These are phyloP conservation scores for Sigmodon hispidus DNA, from an alignment of 2,113 vertebrate genomes.

Conservation along the genomic window DNA sequence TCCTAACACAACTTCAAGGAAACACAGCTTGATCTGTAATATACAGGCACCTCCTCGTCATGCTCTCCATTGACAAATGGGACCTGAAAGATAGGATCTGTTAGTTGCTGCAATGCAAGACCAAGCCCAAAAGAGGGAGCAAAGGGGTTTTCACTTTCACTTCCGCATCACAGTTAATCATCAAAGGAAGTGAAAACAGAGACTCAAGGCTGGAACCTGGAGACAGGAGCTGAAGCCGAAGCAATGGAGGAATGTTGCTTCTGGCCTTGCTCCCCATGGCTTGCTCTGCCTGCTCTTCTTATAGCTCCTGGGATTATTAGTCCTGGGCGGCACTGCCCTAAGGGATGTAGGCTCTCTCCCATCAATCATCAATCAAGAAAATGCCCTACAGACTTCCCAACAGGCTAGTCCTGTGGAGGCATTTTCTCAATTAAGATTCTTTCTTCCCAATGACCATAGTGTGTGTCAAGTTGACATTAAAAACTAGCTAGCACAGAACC, in stretches of 20 bases:
- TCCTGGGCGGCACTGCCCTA: background rate
- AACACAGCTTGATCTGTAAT: background rate
- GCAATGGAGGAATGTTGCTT: background rate
- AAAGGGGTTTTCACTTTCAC: background rate
- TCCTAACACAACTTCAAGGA: conserved; percentile 12
- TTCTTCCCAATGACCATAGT: background rate
- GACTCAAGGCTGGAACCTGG: background rate
- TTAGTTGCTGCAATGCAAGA: background rate
- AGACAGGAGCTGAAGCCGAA: background rate
- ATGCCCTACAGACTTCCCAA: background rate
- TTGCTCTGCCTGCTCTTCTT: background rate
- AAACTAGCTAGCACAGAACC: background rate
- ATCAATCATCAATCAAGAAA: background rate
- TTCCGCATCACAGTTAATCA: too few species aligned
- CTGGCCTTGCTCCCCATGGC: background rate
- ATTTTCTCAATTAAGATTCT: background rate
- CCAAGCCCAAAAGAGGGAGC: background rate
- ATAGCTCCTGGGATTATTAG: background rate
- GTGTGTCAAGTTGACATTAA: background rate
- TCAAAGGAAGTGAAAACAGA: background rate
- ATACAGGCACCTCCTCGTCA: background rate
- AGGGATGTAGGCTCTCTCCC: too few species aligned
- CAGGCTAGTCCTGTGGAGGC: background rate
- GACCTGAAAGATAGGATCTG: background rate
- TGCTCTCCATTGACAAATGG: background rate